phyloP scores from a whole-genome alignment of 1,140 invertebrate species.

The Tetramorium alpestre region DNA sequence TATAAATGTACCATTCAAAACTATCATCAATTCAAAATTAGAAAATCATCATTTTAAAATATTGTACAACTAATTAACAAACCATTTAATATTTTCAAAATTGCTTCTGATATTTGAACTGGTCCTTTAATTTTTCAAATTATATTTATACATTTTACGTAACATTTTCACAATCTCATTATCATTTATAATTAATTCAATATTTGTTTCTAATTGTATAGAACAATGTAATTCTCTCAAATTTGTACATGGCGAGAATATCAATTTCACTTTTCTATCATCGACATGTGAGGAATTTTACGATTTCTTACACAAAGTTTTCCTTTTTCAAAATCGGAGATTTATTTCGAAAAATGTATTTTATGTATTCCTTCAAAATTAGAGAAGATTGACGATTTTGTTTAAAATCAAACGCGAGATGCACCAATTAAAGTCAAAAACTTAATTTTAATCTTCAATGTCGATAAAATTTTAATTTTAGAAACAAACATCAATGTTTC shows the following conservation, averaged over 20 bases:
- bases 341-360: background rate
- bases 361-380: background rate
- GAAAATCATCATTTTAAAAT: constrained; percentile 14
- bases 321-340: background rate
- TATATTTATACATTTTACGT: background rate
- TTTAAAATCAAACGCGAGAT: constrained; percentile 22
- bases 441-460: constrained; percentile 72
- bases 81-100: background rate
- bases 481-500: constrained; percentile 53
- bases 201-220: constrained; percentile 1
- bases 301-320: background rate
- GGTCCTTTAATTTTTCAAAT: background rate
- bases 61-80: constrained; percentile 24
- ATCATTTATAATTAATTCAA: background rate
- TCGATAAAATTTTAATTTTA: constrained; percentile 73
- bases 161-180: background rate
- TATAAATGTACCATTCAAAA: background rate
- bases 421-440: constrained; percentile 59
- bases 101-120: background rate
- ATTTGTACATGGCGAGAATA: background rate
- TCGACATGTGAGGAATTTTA: background rate
- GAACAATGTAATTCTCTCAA: background rate
- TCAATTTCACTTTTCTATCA: constrained; percentile 4
- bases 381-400: background rate
- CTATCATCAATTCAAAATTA: background rate